Evolutionary conservation across 2,113 vertebrate species (phyloP), one percentile per base, ranked within the genome.

Genomic region (Athene noctua): DNA sequence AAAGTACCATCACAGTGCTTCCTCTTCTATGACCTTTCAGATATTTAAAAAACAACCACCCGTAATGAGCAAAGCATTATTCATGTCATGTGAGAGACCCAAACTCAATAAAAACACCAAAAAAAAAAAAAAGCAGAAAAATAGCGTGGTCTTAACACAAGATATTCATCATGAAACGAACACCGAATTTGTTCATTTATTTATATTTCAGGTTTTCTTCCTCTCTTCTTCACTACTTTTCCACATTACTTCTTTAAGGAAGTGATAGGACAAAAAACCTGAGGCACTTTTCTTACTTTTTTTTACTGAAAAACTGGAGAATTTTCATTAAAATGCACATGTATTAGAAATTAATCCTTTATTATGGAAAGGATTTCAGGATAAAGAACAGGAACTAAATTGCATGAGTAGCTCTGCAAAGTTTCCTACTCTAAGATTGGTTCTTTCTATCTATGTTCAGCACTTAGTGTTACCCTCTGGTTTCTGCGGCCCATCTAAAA

Each of bases 401-500:
- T 3, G 52, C 80, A 49, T 63, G 68, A 80, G 36, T 34, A 93
- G 30, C 49, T 92, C 44, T 26, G 38, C 36, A 40, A 30, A 74
- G 52, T 79, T 51, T 63, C 66, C n/a, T 78, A 7, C 44, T 79
- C 51, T 63, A n/a, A 34, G 57, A 51, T 30, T 44, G 16, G 21
- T n/a, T 80, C 57, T 65, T 34, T 34, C 88, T 62, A 40, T 80
- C 67, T 87, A 0, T 11, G 44, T 8, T 86, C 65, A 32, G 44
- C 42, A 52, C 52, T 89, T 57, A 20, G 77, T 7, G 61, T 55
- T 63, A 79, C 62, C 23, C 52, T 88, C 83, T 78, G 47, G 47
- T 84, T 92, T 86, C 86, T 94, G 80, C 77, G 96, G n/a, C 62
- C 73, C 92, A 87, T 95, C 86, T 74, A 67, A 95, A 96, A 95